These are phyloP conservation scores for Ploceus nigricollis DNA, from an alignment of 2,113 vertebrate genomes.

Conservation along the genomic window DNA sequence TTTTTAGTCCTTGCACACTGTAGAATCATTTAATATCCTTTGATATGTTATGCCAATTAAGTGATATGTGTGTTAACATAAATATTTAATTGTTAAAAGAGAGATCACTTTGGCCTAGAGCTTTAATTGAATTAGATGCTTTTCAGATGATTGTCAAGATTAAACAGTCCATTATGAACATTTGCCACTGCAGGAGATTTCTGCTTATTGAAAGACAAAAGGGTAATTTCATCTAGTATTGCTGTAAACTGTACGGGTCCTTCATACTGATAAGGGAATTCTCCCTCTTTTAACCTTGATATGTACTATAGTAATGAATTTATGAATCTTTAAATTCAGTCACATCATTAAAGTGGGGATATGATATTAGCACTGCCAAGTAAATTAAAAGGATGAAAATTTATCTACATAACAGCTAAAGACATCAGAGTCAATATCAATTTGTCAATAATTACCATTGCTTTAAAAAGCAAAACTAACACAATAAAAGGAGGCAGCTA, in stretches of 20 bases:
- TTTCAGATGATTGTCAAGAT: slow-evolving; percentile 60
- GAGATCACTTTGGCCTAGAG: slow-evolving; percentile 35
- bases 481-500: neutral
- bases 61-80: slow-evolving; percentile 26
- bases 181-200: slow-evolving; percentile 52
- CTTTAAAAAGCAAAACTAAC: slow-evolving; percentile 20
- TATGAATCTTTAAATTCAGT: slow-evolving; percentile 51
- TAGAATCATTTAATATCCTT: neutral
- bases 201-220: slow-evolving; percentile 60
- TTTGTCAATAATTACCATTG: slow-evolving; percentile 13
- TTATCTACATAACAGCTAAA: neutral
- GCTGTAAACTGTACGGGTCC: slow-evolving; percentile 24
- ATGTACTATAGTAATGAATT: slow-evolving; percentile 41
- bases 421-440: neutral
- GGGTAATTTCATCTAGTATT: slow-evolving; percentile 51
- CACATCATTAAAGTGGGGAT: neutral
- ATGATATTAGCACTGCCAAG: neutral
- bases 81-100: slow-evolving; percentile 61
- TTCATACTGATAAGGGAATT: slow-evolving; percentile 50
- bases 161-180: slow-evolving; percentile 55
- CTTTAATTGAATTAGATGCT: slow-evolving; percentile 64
- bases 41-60: slow-evolving; percentile 41
- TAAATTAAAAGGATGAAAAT: slow-evolving; percentile 38
- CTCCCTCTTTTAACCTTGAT: slow-evolving; percentile 56
- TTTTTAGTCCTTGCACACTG: neutral